Base-by-base conservation (phyloP, 64 coral and sea anemone species). In the Actinia equina region DNA sequence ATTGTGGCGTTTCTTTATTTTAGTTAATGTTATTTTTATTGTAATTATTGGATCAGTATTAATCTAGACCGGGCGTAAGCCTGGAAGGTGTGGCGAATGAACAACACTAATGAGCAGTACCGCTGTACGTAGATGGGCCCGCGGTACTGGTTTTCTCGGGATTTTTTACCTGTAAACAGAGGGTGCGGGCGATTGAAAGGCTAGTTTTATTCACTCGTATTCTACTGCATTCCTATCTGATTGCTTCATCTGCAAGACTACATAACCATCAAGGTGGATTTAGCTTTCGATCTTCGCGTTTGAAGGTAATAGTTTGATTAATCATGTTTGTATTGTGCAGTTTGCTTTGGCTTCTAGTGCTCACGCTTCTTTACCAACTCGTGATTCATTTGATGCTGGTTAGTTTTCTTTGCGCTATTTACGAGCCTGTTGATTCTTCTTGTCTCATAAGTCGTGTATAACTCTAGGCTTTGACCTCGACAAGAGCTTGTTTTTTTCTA, bases 71-170 rank as follows among this genome's bases (percentile, higher is more conserved):
- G 78, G 78, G 78, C 78, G 78, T 81, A n/a, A 81, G 78, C 78
- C 78, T 81, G 78, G 78, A 81, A 81, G 78, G 78, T 81, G 78
- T 81, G 78, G 78, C 44, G 78, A 81, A 81, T 45, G 14, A 74
- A 81, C 22, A 5, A 49, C 17, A 81, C 15, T 81, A 37, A 81
- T 52, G 17, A 0, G 22, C 15, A 52, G 3, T 1, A 22, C 78
- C 78, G 78, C 78, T 81, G 78, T 8, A 20, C 44, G 45, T 14
- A 52, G 14, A 0, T 52, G 78, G 4, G 78, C 78, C 78, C 49
- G 17, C 44, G 78, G 45, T 81, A 11, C 27, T 49, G 78, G 27
- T 46, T 17, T 30, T 30, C 55, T 57, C 70, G 70, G 37, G 37
- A 74, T 26, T 30, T 81, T 65, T 65, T 20, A 23, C 78, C 43